Evolutionary conservation across 2,113 vertebrate genomes (phyloP).

Genomic region (Puffinus mauretanicus): DNA sequence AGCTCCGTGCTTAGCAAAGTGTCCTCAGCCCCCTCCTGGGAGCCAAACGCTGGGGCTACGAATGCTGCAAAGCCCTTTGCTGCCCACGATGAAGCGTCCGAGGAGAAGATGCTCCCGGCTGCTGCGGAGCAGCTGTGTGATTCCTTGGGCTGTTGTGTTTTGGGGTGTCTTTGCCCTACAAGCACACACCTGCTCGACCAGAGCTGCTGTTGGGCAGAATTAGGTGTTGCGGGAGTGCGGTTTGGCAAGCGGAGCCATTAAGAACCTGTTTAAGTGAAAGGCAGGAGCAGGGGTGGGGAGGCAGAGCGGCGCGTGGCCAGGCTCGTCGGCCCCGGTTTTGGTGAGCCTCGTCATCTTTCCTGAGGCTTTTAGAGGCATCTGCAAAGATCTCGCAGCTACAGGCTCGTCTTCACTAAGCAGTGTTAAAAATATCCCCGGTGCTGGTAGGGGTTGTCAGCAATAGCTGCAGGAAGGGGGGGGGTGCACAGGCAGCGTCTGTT

Average conservation of each 20-base stretch:
- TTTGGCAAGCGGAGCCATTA: neutral
- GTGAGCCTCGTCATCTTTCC: neutral
- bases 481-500: neutral
- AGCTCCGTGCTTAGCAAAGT: neutral
- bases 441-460: neutral
- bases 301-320: neutral
- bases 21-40: neutral
- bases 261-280: neutral
- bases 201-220: neutral
- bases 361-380: neutral
- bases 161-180: neutral
- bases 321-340: neutral
- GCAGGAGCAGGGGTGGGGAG: neutral
- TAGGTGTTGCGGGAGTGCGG: neutral
- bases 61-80: neutral
- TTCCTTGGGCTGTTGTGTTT: neutral
- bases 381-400: neutral
- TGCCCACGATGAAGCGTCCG: accelerated
- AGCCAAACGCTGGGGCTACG: neutral
- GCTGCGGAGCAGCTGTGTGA: neutral
- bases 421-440: neutral
- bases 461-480: neutral
- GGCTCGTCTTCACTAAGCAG: neutral
- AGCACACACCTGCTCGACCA: neutral
- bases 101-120: neutral